Base-by-base conservation (phyloP, 2,888 invertebrate genomes). In the Drosophila mettleri region DNA sequence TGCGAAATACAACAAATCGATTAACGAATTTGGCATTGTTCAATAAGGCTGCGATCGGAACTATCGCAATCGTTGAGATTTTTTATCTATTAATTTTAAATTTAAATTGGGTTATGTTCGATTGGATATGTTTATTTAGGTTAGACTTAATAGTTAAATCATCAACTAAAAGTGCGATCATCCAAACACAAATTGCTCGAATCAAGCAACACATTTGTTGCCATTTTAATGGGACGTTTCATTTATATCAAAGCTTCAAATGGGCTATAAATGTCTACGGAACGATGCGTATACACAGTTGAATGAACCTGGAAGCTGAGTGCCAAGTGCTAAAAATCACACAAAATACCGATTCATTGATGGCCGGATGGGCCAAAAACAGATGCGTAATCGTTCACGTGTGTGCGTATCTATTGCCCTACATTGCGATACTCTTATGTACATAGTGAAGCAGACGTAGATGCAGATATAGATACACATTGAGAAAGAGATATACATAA, bases 231-330 rank as follows among this genome's bases (percentile, higher is more conserved):
- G 14, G 22, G 39, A 39, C 39, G 7, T 14, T 39, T 20, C 2
- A 22, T 12, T 18, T 7, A 27, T 45, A 27, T 12, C 27, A 29
- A 27, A 16, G 43, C 43, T 10, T 45, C 45, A 27, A 45, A 45
- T 29, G 31, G 48, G 49, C 49, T 22, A 33, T 49, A 34, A 49
- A 49, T 34, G 49, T 22, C 22, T 2, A 12, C 7, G 1, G 16
- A 43, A 5, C n/a, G 34, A 24, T n/a, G n/a, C 43, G 27, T 9
- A 39, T 14, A 5, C 24, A 12, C 38, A 65, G 76, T 65, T 75
- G 71, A 75, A 73, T 75, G 65, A 75, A 70, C 73, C 46, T 55
- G 41, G 33, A 61, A 34, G 29, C 33, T 16, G 5, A 16, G n/a
- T 55, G 51, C 22, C 43, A 20, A 39, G 22, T 12, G 24, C 16